A percentile compares a stretch with the other conserved stretches of the same genome.
These are phyloP conservation scores for Intellagama lesueurii DNA, from an alignment of 2,797 vertebrate species.

Conservation along the genomic window DNA sequence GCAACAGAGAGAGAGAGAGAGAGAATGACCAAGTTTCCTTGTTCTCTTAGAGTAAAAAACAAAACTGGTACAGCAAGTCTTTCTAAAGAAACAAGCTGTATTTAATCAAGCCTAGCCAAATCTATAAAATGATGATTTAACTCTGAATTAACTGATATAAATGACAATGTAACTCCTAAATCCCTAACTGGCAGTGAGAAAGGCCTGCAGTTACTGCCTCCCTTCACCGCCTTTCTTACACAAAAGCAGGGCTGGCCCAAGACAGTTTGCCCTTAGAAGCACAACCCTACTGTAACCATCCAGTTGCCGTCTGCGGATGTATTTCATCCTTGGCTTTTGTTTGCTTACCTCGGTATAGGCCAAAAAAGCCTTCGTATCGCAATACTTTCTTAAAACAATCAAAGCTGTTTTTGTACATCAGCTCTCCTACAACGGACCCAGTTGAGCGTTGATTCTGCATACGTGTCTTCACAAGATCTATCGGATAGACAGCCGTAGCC, in stretches of 20 bases:
- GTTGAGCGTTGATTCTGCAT: constrained; percentile 96
- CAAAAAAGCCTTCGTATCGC: constrained; percentile 93
- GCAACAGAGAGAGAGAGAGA: not conserved
- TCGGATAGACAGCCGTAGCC: constrained; percentile 94
- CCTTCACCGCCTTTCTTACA: too few relatives aligned
- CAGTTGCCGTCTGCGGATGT: not conserved
- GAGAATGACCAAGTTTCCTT: not conserved
- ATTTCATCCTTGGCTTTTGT: not conserved
- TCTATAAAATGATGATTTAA: too few relatives aligned
- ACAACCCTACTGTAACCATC: not conserved
- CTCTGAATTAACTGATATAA: too few relatives aligned
- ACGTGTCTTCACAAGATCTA: constrained; percentile 96
- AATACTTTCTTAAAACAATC: constrained; percentile 96
- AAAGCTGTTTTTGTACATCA: constrained; percentile 98
- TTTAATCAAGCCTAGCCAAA: not conserved
- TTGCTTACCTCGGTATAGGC: constrained; percentile 93
- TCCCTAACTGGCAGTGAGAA: not conserved
- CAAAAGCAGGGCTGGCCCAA: not conserved
- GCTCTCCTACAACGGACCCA: constrained; percentile 90
- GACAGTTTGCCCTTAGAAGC: not conserved
- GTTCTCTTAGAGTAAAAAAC: not conserved
- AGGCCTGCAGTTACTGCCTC: not conserved
- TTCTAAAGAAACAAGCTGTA: not conserved
- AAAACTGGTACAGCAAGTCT: not conserved
- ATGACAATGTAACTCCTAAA: too few relatives aligned